phyloP scores from a whole-genome alignment of 2,113 vertebrate genomes.

The Apteryx owenii region DNA sequence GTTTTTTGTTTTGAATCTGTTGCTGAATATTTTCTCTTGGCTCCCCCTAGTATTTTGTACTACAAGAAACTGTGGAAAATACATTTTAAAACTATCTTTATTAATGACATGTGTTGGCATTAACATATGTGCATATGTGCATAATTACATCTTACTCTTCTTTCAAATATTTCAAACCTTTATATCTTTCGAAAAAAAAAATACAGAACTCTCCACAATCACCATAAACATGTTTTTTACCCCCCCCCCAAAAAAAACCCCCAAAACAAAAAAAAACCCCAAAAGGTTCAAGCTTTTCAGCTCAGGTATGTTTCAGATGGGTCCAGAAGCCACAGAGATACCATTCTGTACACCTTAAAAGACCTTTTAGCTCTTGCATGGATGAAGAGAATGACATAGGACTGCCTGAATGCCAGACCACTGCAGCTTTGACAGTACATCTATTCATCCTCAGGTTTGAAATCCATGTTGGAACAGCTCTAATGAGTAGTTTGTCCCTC shows the following conservation, averaged over 20 bases:
- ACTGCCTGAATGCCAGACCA: background rate
- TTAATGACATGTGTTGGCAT: background rate
- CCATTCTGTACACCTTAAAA: background rate
- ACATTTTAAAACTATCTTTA: background rate
- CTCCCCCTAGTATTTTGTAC: background rate
- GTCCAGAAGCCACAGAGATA: background rate
- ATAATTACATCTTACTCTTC: background rate
- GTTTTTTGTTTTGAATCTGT: background rate
- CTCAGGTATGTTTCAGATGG: background rate
- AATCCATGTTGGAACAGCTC: background rate
- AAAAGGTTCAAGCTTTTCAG: background rate
- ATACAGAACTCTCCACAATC: background rate
- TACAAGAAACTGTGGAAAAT: background rate
- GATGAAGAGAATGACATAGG: background rate
- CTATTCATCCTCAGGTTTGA: background rate
- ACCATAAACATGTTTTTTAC: background rate
- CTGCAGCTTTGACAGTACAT: background rate
- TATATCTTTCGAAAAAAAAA: background rate
- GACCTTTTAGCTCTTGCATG: background rate
- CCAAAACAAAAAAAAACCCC: too few relatives aligned
- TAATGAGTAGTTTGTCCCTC: background rate
- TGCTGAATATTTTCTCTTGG: background rate
- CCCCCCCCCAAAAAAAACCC: background rate
- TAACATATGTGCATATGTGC: background rate
- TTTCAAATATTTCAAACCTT: background rate